These are phyloP conservation scores for Tipula vernalis DNA, from an alignment of 2,888 invertebrate species.

Conservation along the genomic window DNA sequence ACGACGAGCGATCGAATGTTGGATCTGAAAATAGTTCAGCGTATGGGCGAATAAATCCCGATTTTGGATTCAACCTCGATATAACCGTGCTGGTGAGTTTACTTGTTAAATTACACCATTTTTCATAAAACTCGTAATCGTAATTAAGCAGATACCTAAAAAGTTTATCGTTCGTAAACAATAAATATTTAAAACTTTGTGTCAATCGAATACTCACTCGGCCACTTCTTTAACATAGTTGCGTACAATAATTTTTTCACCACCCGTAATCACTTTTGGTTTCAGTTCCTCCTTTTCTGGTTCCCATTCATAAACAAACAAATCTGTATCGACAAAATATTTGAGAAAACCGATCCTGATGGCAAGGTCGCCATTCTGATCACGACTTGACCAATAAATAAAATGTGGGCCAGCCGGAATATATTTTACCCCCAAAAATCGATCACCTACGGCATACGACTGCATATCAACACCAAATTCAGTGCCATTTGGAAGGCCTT, in stretches of 20 bases:
- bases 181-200: too few species aligned
- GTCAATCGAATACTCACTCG: constrained; percentile 10
- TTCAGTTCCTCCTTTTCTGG: constrained; percentile 56
- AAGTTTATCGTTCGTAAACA: neutral
- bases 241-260: constrained; percentile 32
- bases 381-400: constrained; percentile 70
- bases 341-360: constrained; percentile 79
- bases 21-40: constrained; percentile 62
- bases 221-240: constrained; percentile 30
- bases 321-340: constrained; percentile 66
- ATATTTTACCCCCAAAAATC: constrained; percentile 93
- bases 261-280: constrained; percentile 28
- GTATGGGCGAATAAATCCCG: constrained; percentile 66
- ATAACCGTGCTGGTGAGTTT: constrained; percentile 52
- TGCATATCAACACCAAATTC: constrained; percentile 95
- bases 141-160: constrained; percentile 68
- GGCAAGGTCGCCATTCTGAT: constrained; percentile 48
- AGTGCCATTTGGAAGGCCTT: constrained; percentile 79
- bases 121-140: constrained; percentile 76
- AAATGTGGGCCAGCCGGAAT: constrained; percentile 95
- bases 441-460: constrained; percentile 79
- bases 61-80: constrained; percentile 53
- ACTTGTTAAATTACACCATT: constrained; percentile 61
- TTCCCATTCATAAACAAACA: constrained; percentile 84
- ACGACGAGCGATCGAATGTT: constrained; percentile 53